Percentiles rank a stretch among this genome's conserved stretches.
These are phyloP conservation scores for Artibeus lituratus DNA, from an alignment of 2,797 vertebrate genomes.

Conservation along the genomic window DNA sequence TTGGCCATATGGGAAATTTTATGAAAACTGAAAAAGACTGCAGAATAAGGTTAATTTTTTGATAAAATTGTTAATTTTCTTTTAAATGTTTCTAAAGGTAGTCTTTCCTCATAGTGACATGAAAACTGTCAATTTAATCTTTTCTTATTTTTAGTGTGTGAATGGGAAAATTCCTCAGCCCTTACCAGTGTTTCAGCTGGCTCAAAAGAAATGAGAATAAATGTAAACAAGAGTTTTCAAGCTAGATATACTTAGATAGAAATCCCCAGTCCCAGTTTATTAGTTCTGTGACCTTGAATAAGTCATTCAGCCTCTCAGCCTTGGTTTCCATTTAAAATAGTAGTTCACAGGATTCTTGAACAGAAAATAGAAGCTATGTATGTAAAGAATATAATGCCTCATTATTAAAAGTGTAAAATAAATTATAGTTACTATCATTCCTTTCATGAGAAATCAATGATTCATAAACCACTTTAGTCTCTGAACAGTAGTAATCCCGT, in stretches of 20 bases:
- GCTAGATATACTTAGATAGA: not conserved
- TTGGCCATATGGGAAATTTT: not conserved
- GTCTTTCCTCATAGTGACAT: not conserved
- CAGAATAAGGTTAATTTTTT: conserved; percentile 18
- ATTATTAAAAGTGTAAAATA: not conserved
- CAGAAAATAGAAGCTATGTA: conserved; percentile 1
- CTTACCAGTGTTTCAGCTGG: not conserved
- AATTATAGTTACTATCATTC: not conserved
- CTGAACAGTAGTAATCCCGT: not conserved
- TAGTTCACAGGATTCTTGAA: not conserved
- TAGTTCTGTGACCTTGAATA: not conserved
- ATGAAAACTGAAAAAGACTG: conserved; percentile 14
- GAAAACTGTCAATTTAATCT: not conserved
- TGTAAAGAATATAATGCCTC: not conserved
- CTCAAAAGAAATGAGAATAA: conserved; percentile 27
- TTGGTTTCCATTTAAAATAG: conserved; percentile 24
- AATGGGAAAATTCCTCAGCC: not conserved
- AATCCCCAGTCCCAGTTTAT: not conserved
- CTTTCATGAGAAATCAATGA: not conserved
- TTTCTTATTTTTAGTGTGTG: not conserved
- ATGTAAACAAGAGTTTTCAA: not conserved
- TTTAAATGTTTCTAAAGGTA: conserved; percentile 17
- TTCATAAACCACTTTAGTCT: not conserved
- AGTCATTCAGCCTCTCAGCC: not conserved
- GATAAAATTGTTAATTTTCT: not conserved